Evolutionary conservation across 2,113 vertebrate genomes (phyloP).

Genomic region (Progne subis): DNA sequence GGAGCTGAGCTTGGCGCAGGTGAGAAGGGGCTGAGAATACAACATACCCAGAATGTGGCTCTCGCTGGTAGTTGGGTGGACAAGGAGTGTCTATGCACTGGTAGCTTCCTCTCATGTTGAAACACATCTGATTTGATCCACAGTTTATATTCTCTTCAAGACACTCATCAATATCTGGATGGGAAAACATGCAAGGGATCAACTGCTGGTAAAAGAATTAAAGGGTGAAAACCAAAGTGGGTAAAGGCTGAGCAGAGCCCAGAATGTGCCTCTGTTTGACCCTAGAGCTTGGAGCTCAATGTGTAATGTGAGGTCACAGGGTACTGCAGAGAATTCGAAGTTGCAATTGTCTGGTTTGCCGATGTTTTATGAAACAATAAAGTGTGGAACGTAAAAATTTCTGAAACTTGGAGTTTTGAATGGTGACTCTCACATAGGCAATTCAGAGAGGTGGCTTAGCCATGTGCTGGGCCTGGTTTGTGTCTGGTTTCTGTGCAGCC

Average conservation of each 20-base stretch:
- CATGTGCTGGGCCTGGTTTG: fast-evolving
- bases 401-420: not conserved
- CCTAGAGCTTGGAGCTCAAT: not conserved
- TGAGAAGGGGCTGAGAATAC: not conserved
- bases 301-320: not conserved
- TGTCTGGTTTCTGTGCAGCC: not conserved
- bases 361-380: not conserved
- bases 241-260: not conserved
- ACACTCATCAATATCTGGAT: slow-evolving; percentile 91
- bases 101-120: slow-evolving; percentile 95
- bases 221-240: not conserved
- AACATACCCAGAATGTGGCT: slow-evolving; percentile 86
- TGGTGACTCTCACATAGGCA: fast-evolving
- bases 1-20: not conserved
- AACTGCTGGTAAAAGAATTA: not conserved
- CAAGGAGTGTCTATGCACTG: slow-evolving; percentile 95
- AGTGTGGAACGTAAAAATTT: not conserved
- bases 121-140: slow-evolving; percentile 91
- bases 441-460: not conserved
- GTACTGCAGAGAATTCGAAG: not conserved
- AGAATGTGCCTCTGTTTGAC: not conserved
- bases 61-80: slow-evolving; percentile 89
- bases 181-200: not conserved
- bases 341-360: not conserved
- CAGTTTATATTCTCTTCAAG: slow-evolving; percentile 89